Evolutionary conservation across 1,140 invertebrate species (phyloP).

Genomic region (Drosophila seguyi): DNA sequence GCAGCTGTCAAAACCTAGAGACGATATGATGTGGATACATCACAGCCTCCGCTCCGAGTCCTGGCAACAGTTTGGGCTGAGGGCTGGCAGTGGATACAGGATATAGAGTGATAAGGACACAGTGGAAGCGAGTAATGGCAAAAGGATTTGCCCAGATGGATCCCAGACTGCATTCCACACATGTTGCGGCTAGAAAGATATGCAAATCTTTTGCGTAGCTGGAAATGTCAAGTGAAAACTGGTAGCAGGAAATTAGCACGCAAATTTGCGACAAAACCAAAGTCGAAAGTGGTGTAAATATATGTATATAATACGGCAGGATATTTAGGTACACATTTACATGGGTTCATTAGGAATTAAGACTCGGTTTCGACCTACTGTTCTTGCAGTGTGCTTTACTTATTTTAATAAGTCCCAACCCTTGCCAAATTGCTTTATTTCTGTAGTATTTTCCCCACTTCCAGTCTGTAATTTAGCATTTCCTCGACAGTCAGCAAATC

Average conservation of each 20-base stretch:
- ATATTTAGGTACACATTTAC: not conserved
- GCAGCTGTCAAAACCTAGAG: slow-evolving; percentile 53
- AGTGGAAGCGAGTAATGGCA: not conserved
- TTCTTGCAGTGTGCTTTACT: not conserved
- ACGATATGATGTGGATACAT: slow-evolving; percentile 40
- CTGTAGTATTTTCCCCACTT: not conserved
- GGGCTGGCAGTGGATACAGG: slow-evolving; percentile 1
- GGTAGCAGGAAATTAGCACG: slow-evolving; percentile 70
- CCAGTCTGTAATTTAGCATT: slow-evolving; percentile 17
- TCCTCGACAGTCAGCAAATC: slow-evolving; percentile 19
- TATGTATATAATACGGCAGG: not conserved
- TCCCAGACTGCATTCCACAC: slow-evolving; percentile 42
- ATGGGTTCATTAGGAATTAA: not conserved
- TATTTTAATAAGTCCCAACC: slow-evolving; percentile 5
- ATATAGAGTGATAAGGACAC: not conserved
- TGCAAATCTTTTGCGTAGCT: slow-evolving; percentile 58
- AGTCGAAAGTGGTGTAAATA: slow-evolving; percentile 8
- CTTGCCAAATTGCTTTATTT: slow-evolving; percentile 1
- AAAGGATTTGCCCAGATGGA: not conserved
- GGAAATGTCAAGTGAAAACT: slow-evolving; percentile 57
- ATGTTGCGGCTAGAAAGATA: slow-evolving; percentile 59
- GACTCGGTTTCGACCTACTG: too few relatives aligned
- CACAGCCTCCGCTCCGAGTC: slow-evolving; percentile 19
- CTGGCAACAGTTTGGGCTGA: slow-evolving; percentile 11
- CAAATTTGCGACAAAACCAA: slow-evolving; percentile 64